These are phyloP conservation scores for Epizoanthus fatuus DNA, from an alignment of 92 coral and sea anemone genomes.

Conservation along the genomic window DNA sequence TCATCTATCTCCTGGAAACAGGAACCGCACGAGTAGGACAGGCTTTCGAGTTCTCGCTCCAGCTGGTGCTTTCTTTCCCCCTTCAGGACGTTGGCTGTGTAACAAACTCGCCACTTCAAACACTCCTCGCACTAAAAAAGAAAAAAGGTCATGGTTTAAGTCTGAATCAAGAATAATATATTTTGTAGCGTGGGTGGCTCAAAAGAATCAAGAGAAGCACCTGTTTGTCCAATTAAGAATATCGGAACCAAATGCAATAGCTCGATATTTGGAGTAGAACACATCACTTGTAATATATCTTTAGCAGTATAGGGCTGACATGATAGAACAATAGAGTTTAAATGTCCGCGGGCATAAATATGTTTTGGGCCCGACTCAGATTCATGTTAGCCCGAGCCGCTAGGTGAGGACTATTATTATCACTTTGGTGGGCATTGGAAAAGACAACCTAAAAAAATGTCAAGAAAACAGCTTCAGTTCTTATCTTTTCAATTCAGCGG, in stretches of 20 bases:
- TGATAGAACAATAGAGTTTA: constrained; percentile 17
- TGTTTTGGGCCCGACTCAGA: neutral
- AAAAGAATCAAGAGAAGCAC: constrained; percentile 30
- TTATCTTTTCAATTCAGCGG: constrained; percentile 33
- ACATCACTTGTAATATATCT: constrained; percentile 11
- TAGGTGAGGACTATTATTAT: constrained; percentile 7
- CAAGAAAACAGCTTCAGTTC: constrained; percentile 16
- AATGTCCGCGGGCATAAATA: neutral
- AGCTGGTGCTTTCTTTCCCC: constrained; percentile 11
- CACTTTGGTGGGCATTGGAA: constrained; percentile 21
- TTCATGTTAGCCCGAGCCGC: constrained; percentile 22
- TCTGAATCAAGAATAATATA: constrained; percentile 12
- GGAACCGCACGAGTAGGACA: constrained; percentile 50
- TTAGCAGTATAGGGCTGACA: constrained; percentile 7
- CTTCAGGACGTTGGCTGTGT: constrained; percentile 23
- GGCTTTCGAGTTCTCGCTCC: constrained; percentile 15
- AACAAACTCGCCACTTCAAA: constrained; percentile 53
- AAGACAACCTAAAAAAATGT: constrained; percentile 11
- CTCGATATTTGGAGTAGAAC: constrained; percentile 15
- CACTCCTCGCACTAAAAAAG: constrained; percentile 36
- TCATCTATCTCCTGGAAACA: constrained; percentile 53
- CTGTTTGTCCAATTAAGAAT: constrained; percentile 23
- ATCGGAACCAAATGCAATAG: constrained; percentile 17
- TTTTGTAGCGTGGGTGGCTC: constrained; percentile 27
- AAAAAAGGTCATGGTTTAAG: neutral